Conservation (phyloP, 1,140 invertebrate genomes). For the Chrysoperla carnea region DNA sequence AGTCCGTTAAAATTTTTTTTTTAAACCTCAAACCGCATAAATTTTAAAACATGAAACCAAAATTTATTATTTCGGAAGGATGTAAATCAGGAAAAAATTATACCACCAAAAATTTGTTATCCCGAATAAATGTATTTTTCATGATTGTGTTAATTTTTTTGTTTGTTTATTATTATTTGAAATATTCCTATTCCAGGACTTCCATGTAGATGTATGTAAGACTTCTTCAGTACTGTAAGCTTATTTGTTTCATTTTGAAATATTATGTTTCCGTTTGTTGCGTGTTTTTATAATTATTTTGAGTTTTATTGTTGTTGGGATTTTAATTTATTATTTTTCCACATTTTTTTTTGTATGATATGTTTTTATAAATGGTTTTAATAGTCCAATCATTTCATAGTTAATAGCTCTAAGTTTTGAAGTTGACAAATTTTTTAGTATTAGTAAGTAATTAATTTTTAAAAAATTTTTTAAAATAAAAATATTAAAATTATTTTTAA, state of each 20-base stretch:
- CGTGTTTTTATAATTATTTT: conserved; percentile 2
- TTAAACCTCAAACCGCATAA: too few relatives aligned
- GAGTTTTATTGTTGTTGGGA: neutral
- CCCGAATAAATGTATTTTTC: neutral
- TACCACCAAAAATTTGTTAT: neutral
- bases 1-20: too few relatives aligned
- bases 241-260: neutral
- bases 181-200: conserved; percentile 26
- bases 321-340: conserved; percentile 4
- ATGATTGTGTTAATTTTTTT: neutral
- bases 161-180: too few relatives aligned
- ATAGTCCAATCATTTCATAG: too few relatives aligned
- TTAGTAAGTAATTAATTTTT: too few relatives aligned
- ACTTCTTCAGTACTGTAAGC: neutral
- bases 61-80: neutral
- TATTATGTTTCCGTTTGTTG: conserved; percentile 3
- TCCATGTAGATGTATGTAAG: conserved; percentile 35
- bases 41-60: too few relatives aligned
- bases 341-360: neutral
- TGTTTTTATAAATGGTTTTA: neutral
- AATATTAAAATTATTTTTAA: too few relatives aligned
- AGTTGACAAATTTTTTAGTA: too few relatives aligned
- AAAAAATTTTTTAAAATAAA: too few relatives aligned
- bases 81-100: neutral
- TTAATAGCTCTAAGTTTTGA: too few relatives aligned